Evolutionary conservation across 2,113 vertebrate genomes (phyloP).

Genomic region (Onychostoma macrolepis): DNA sequence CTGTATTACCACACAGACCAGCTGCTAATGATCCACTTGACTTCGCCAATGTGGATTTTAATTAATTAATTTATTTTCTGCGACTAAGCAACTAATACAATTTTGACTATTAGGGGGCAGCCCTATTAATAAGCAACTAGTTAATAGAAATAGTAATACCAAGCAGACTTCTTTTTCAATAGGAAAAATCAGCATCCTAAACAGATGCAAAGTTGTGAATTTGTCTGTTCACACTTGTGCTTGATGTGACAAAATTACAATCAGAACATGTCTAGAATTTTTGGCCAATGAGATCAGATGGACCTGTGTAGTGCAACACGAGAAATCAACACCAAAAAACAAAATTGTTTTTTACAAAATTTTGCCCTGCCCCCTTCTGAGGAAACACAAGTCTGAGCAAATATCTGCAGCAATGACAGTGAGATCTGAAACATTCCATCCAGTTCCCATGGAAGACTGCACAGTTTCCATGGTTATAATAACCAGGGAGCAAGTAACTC

Average conservation of each 20-base stretch:
- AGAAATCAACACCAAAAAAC: not conserved
- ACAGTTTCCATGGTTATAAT: constrained; percentile 34
- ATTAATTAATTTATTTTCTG: too few species aligned
- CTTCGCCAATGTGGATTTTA: too few species aligned
- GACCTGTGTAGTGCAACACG: not conserved
- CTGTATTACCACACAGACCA: too few species aligned
- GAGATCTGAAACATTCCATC: constrained; percentile 38
- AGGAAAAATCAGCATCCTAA: not conserved
- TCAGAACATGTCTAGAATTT: not conserved
- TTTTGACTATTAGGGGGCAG: too few species aligned
- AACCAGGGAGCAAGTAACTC: not conserved
- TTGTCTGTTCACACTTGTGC: not conserved
- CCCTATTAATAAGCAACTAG: too few species aligned
- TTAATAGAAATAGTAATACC: too few species aligned
- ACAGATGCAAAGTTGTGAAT: not conserved
- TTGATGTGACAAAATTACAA: not conserved
- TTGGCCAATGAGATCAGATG: not conserved
- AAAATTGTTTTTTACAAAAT: too few species aligned
- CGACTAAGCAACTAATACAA: too few species aligned
- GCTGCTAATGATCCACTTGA: too few species aligned
- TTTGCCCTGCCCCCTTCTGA: not conserved
- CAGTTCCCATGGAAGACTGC: constrained; percentile 34
- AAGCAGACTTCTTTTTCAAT: too few species aligned
- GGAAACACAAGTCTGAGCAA: constrained; percentile 1
- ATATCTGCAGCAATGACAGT: not conserved